Evolutionary conservation across 2,888 invertebrate genomes (phyloP), one percentile per base, ranked within the genome.

Genomic region (Rhogogaster chlorosoma): DNA sequence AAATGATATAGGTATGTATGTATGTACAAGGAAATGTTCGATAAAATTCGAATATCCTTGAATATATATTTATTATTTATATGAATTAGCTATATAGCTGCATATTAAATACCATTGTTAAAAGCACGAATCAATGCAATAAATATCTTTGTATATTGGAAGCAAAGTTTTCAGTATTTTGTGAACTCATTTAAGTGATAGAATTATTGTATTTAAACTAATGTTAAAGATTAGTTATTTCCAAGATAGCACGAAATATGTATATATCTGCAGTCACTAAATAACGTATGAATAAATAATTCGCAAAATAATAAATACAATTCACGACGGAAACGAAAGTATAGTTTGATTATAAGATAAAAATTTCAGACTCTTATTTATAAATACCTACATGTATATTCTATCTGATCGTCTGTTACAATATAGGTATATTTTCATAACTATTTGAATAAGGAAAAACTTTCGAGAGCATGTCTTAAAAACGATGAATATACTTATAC

Each of bases 121-220:
- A 80, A 80, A 80, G 80, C 80, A 80, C 49, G 61, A 80, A 80
- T 80, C 61, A 61, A 80, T 80, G 57, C 80, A 80, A 80, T 80
- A 80, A 80, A 80, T 80, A 80, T 80, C 80, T 80, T 80, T 80
- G 80, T 80, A 61, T 80, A 61, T 80, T 36, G 61, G 57, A 80
- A 38, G 80, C 38, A 61, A 26, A 61, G n/a, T 80, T 80, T 38
- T 22, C 15, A 26, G 26, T 29, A n/a, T 15, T 42, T 71, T 10
- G 38, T 71, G 2, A 71, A 45, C 22, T 75, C 15, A 45, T 26
- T 75, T 15, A 75, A 42, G 49, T 45, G 45, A 29, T 45, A 32
- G 9, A 36, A 36, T 36, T 70, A 18, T 70, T 70, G 70, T 36
- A 9, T 32, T 18, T 15, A 36, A 70, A 36, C 18, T 29, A 73